Evolutionary conservation across 2,113 vertebrate species (phyloP).

Genomic region (Aspidoscelis tigris): DNA sequence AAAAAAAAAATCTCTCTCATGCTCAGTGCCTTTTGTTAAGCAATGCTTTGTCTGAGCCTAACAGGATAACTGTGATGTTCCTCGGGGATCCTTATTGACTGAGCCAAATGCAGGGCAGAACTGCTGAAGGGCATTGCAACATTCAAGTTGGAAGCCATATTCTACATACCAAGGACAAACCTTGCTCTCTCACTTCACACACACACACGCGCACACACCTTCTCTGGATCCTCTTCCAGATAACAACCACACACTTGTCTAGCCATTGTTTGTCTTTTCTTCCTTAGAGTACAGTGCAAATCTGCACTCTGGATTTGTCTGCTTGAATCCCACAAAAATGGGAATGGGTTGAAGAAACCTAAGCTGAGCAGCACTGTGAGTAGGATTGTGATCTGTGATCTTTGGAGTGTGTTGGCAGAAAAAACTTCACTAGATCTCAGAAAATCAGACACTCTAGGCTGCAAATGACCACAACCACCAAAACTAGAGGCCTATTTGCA

Average conservation of each 20-base stretch:
- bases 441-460: not conserved
- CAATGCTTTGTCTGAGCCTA: slow-evolving; percentile 6
- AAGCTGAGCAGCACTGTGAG: not conserved
- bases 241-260: not conserved
- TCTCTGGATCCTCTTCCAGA: not conserved
- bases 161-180: not conserved
- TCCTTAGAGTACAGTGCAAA: not conserved
- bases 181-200: not conserved
- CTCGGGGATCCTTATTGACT: slow-evolving; percentile 14
- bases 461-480: too few species aligned
- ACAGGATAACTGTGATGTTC: not conserved
- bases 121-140: slow-evolving; percentile 17
- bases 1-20: not conserved
- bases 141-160: not conserved
- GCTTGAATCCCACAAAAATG: not conserved
- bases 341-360: not conserved
- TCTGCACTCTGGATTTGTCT: not conserved
- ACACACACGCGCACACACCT: not conserved
- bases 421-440: not conserved
- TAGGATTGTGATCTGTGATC: not conserved
- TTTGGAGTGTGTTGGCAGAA: not conserved
- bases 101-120: not conserved
- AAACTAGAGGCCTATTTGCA: too few species aligned
- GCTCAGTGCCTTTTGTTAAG: not conserved
- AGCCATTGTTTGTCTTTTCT: not conserved